These are phyloP conservation scores for Chrysina gloriosa DNA, from an alignment of 2,888 invertebrate species.

Conservation along the genomic window DNA sequence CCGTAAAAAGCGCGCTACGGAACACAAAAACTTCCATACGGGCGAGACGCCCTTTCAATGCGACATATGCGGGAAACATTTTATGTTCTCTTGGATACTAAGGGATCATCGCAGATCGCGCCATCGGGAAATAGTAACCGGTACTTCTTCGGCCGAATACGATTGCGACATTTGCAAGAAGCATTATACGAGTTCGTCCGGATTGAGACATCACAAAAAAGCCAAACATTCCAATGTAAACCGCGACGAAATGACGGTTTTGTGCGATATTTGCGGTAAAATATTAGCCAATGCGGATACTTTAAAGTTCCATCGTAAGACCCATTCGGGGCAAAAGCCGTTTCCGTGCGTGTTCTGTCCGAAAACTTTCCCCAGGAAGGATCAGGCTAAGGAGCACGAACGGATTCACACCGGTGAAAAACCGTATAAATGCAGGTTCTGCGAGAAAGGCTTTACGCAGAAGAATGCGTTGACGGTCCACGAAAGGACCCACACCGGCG, in stretches of 20 bases:
- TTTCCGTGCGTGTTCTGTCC: no score
- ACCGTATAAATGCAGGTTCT: no score
- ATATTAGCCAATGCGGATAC: no score
- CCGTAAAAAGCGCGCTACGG: constrained; percentile 67
- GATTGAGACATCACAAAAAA: constrained; percentile 57
- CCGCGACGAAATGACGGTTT: constrained; percentile 66
- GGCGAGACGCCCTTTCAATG: constrained; percentile 67
- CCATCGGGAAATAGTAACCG: constrained; percentile 65
- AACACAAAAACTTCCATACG: constrained; percentile 65
- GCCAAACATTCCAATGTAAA: constrained; percentile 65
- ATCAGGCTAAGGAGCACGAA: no score
- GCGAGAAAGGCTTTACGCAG: no score
- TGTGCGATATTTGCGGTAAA: no score
- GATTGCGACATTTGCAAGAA: constrained; percentile 62
- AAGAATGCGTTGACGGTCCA: no score
- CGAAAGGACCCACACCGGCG: no score
- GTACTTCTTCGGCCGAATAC: constrained; percentile 63
- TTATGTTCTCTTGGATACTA: constrained; percentile 68
- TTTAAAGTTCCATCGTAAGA: no score
- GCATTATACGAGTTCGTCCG: constrained; percentile 59
- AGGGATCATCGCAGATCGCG: constrained; percentile 66
- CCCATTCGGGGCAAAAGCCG: no score
- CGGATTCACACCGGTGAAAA: no score
- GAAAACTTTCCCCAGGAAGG: no score
- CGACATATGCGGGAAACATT: constrained; percentile 69